These are phyloP conservation scores for Nannoperca australis DNA, from an alignment of 2,797 vertebrate genomes.

Conservation along the genomic window DNA sequence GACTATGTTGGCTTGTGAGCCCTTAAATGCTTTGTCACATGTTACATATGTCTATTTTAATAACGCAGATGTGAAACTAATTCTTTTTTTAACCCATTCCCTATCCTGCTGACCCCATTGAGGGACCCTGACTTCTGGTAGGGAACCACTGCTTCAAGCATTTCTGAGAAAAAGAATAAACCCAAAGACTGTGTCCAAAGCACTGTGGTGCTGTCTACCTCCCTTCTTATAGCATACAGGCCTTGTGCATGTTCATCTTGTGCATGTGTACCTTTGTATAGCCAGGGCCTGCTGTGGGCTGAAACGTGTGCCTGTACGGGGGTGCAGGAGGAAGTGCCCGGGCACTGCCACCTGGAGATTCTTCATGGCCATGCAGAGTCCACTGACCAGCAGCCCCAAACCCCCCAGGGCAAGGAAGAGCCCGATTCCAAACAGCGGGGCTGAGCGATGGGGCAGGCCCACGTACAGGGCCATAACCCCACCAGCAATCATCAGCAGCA, in stretches of 20 bases:
- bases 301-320: slow-evolving; percentile 86
- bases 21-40: background rate
- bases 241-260: background rate
- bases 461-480: slow-evolving; percentile 60
- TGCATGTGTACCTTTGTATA: slow-evolving; percentile 83
- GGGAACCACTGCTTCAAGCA: background rate
- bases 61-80: background rate
- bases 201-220: no score
- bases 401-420: slow-evolving; percentile 74
- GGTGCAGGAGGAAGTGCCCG: slow-evolving; percentile 86
- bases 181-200: background rate
- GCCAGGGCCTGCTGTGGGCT: slow-evolving; percentile 84
- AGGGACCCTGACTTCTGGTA: background rate
- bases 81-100: background rate
- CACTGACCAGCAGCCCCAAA: slow-evolving; percentile 71
- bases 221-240: background rate
- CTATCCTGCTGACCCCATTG: background rate
- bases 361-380: slow-evolving; percentile 82
- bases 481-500: slow-evolving; percentile 78
- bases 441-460: slow-evolving; percentile 21
- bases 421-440: slow-evolving; percentile 51
- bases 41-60: background rate
- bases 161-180: background rate
- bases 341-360: slow-evolving; percentile 82
- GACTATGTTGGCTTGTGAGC: background rate